phyloP scores from a whole-genome alignment of 1,140 invertebrate species.

The Wiebesia pumilae region DNA sequence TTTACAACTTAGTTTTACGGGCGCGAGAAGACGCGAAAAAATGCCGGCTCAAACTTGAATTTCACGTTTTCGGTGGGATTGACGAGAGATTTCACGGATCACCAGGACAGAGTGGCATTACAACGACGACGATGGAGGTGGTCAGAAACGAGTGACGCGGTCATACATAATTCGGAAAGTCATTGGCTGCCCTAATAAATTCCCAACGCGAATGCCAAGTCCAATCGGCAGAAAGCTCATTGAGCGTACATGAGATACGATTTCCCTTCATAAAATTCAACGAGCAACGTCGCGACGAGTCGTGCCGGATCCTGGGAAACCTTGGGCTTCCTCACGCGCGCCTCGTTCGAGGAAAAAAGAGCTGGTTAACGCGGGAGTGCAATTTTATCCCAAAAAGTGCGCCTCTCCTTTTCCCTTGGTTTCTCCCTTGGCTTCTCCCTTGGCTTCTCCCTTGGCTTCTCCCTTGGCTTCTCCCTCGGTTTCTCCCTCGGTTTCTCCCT shows the following conservation, averaged over 20 bases:
- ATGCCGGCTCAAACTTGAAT: neutral
- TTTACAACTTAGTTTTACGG: too few species aligned
- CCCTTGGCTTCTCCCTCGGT: too few species aligned
- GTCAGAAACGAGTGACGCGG: too few species aligned
- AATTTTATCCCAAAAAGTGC: constrained; percentile 46
- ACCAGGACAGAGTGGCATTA: too few species aligned
- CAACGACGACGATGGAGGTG: too few species aligned
- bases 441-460: too few species aligned
- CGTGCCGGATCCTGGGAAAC: neutral
- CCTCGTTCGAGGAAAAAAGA: neutral
- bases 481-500: neutral
- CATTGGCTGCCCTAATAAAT: neutral
- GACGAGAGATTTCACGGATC: neutral
- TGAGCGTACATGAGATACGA: constrained; percentile 29
- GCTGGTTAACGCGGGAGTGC: neutral
- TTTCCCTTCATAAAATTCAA: constrained; percentile 49
- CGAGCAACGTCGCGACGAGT: neutral
- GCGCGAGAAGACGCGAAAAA: too few species aligned
- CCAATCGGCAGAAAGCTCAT: neutral
- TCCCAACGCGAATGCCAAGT: neutral
- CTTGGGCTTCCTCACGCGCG: neutral
- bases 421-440: too few species aligned
- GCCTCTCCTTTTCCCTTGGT: too few species aligned
- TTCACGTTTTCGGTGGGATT: too few species aligned
- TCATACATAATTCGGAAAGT: neutral